These are phyloP conservation scores for Pachypeltis micranthus DNA, from an alignment of 1,140 invertebrate species.

Conservation along the genomic window DNA sequence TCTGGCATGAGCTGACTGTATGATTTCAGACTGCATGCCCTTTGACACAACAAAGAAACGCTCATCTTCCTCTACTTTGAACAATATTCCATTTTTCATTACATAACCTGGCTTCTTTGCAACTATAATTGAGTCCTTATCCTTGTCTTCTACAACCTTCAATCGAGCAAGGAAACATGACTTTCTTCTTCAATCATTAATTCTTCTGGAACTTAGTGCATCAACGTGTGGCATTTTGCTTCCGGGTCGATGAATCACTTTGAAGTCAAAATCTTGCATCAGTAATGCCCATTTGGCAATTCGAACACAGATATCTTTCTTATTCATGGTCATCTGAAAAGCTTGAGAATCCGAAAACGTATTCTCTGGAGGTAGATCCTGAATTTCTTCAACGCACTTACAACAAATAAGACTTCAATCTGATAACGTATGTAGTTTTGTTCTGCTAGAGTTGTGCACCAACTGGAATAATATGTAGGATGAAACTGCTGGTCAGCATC, in stretches of 20 bases:
- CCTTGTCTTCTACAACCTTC: too few species aligned
- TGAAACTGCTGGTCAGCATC: constrained; percentile 15
- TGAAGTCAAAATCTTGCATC: too few species aligned
- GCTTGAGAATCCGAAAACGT: constrained; percentile 31
- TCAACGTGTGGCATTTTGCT: too few species aligned
- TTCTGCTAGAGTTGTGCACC: too few species aligned
- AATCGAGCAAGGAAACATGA: too few species aligned
- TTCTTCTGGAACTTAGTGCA: not conserved
- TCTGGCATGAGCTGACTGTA: constrained; percentile 27
- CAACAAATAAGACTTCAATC: constrained; percentile 32
- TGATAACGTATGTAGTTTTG: too few species aligned
- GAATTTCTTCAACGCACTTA: constrained; percentile 37
- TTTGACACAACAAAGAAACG: constrained; percentile 23
- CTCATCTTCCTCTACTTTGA: constrained; percentile 24
- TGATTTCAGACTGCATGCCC: constrained; percentile 27
- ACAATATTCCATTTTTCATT: constrained; percentile 12
- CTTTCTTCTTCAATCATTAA: too few species aligned
- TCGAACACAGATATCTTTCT: too few species aligned
- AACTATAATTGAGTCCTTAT: not conserved
- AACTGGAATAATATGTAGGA: not conserved
- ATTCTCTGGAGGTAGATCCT: constrained; percentile 37
- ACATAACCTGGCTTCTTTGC: not conserved
- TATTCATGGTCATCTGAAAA: too few species aligned
- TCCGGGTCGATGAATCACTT: too few species aligned
- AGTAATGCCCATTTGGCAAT: too few species aligned